Base-by-base conservation (phyloP, 2,797 vertebrate genomes). In the Pagetopsis macropterus region DNA sequence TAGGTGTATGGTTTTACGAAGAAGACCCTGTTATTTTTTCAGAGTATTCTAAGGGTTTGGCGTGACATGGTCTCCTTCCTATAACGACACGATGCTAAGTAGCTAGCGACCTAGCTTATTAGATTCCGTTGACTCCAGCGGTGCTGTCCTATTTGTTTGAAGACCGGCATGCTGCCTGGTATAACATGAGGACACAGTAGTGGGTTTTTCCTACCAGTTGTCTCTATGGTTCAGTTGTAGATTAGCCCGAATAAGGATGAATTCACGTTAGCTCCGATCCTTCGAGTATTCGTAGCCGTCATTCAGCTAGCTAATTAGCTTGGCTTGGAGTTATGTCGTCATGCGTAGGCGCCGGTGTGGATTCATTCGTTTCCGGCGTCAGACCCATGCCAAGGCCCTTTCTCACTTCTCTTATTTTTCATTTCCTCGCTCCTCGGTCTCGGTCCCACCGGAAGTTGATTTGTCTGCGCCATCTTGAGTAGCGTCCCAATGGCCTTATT, bases 181-280 rank as follows among this genome's bases (percentile, higher is more conserved):
- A 10, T 0, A 2, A 17, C 9, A 12, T 3, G 4, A 14, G 1
- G 14, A 6, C 15, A 45, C 13, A 1, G 9, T 4, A 0, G 4
- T 1, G 19, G 0, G 19, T 7, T n/a, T 37, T 9, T 60, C 86
- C 45, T 86, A 91, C 90, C 90, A 62, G 79, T 57, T 75, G 81
- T 80, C 66, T 73, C 69, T 19, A 73, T 17, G 10, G n/a, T 56
- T 45, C 59, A 45, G 59, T 3, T 37, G 57, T 16, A 17, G 66
- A 58, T 52, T 17, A 5, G 17, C 21, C 68, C 69, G 67, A 37
- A 44, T 51, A 60, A 11, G 50, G 17, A 70, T 19, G 19, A 8
- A 3, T 5, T 57, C 15, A 45, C 11, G 71, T 68, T 69, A 45
- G 43, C 63, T 56, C 49, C 7, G 56, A 50, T 70, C 40, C 67